phyloP scores from a whole-genome alignment of 2,888 invertebrate species.

The Agonopterix heracliana region DNA sequence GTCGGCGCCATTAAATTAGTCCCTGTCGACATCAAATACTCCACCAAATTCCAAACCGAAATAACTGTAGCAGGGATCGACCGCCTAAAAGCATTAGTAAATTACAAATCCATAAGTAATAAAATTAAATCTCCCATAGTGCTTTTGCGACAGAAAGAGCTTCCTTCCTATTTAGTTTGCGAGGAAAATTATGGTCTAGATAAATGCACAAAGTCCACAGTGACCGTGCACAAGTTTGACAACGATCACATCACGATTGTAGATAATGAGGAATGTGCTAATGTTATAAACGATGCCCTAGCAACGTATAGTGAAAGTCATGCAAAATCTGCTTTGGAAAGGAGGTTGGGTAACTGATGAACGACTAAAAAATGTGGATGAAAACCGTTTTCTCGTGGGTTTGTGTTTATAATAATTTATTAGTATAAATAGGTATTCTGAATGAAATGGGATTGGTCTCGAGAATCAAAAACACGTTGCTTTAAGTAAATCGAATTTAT shows the following conservation, averaged over 20 bases:
- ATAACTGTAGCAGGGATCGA: conserved; percentile 51
- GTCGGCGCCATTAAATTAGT: conserved; percentile 53
- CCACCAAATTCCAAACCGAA: conserved; percentile 36
- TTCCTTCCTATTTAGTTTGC: too few species aligned
- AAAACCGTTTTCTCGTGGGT: too few species aligned
- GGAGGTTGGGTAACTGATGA: too few species aligned
- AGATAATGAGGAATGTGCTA: conserved; percentile 1
- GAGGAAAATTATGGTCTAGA: neutral
- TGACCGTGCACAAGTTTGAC: conserved; percentile 1
- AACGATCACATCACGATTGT: conserved; percentile 1
- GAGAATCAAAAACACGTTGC: too few species aligned
- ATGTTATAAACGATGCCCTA: conserved; percentile 2
- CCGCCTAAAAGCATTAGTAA: conserved; percentile 51
- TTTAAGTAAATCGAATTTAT: too few species aligned
- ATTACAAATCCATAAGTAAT: neutral
- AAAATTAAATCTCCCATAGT: conserved; percentile 1
- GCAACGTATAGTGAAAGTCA: neutral
- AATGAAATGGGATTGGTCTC: too few species aligned
- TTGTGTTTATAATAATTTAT: too few species aligned
- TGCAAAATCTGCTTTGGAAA: too few species aligned
- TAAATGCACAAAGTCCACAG: neutral
- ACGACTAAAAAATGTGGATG: too few species aligned
- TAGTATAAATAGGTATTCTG: too few species aligned
- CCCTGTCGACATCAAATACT: conserved; percentile 52
- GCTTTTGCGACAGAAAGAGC: neutral